These are phyloP conservation scores for Penaeus chinensis DNA, from an alignment of 1,140 invertebrate species.

Conservation along the genomic window DNA sequence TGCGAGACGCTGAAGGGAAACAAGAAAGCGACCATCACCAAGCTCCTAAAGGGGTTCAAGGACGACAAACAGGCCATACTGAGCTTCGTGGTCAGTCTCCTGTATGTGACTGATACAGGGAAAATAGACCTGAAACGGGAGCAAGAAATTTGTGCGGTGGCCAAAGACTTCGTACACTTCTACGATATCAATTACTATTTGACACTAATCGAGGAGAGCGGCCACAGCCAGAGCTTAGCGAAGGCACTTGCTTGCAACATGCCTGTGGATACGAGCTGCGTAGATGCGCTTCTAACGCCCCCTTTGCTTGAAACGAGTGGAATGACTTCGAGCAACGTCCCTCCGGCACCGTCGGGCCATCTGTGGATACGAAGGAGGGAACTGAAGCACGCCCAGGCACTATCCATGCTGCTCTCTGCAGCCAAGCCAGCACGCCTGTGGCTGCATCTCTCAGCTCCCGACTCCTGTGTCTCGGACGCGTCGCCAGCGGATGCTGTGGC, in stretches of 20 bases:
- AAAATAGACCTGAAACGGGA: not conserved
- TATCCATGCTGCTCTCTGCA: not conserved
- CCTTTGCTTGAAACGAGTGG: no score
- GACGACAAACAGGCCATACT: not conserved
- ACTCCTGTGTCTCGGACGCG: not conserved
- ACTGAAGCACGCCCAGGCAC: not conserved
- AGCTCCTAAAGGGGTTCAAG: not conserved
- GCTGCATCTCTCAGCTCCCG: not conserved
- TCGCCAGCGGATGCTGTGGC: not conserved
- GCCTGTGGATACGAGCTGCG: no score
- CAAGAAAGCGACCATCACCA: not conserved
- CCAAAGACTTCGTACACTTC: constrained; percentile 1
- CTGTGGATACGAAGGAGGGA: constrained; percentile 28
- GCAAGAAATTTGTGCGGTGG: not conserved
- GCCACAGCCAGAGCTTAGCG: no score
- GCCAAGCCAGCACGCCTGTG: constrained; percentile 12
- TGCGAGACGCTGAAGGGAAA: no score
- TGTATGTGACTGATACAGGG: not conserved
- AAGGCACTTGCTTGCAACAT: no score
- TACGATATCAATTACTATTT: not conserved
- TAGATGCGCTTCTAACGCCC: no score
- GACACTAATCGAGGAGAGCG: no score
- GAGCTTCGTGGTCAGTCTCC: constrained; percentile 4
- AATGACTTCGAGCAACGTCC: no score
- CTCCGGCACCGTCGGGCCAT: not conserved